Percentiles rank a stretch among this genome's conserved stretches.
Evolutionary conservation across 37 sponge, comb jelly and placozoan species (phyloP).

Genomic region (Amphimedon queenslandica): DNA sequence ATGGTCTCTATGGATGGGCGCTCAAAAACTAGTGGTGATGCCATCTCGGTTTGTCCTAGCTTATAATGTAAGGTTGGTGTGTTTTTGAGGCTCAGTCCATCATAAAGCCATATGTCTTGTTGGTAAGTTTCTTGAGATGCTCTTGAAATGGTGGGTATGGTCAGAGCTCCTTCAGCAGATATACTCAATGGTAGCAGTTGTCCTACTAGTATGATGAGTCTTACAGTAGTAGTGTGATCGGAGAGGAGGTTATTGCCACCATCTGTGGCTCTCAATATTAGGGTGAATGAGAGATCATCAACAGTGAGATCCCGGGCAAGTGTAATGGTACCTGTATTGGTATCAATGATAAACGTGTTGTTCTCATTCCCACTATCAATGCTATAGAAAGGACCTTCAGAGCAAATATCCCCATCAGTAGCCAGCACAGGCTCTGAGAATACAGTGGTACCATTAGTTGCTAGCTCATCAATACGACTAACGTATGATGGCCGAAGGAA

Average conservation of each 20-base stretch:
- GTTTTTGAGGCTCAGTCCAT: conserved; percentile 8
- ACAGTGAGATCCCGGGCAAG: conserved; percentile 29
- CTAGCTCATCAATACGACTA: conserved; percentile 27
- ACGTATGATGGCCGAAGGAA: conserved; percentile 70
- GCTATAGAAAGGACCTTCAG: conserved; percentile 37
- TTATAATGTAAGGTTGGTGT: conserved; percentile 17
- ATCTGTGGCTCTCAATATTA: conserved; percentile 56
- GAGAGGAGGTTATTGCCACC: conserved; percentile 18
- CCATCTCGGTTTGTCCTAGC: conserved; percentile 29
- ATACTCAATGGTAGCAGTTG: conserved; percentile 57
- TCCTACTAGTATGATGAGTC: conserved; percentile 48
- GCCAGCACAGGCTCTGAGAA: conserved; percentile 35
- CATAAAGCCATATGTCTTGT: conserved; percentile 60
- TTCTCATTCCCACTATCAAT: conserved; percentile 39
- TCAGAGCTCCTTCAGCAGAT: conserved; percentile 26
- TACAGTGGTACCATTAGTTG: conserved; percentile 33
- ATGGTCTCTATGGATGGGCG: conserved; percentile 15
- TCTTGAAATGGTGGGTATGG: conserved; percentile 50
- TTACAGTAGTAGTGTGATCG: conserved; percentile 11
- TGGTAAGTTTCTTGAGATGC: conserved; percentile 28
- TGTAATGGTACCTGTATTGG: conserved; percentile 41
- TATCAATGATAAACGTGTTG: conserved; percentile 48
- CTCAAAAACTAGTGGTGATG: conserved; percentile 5
- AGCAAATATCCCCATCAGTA: conserved; percentile 59
- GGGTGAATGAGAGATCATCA: conserved; percentile 46